These are phyloP conservation scores for Alviniconcha strummeri DNA, from an alignment of 2,888 invertebrate species.

Conservation along the genomic window DNA sequence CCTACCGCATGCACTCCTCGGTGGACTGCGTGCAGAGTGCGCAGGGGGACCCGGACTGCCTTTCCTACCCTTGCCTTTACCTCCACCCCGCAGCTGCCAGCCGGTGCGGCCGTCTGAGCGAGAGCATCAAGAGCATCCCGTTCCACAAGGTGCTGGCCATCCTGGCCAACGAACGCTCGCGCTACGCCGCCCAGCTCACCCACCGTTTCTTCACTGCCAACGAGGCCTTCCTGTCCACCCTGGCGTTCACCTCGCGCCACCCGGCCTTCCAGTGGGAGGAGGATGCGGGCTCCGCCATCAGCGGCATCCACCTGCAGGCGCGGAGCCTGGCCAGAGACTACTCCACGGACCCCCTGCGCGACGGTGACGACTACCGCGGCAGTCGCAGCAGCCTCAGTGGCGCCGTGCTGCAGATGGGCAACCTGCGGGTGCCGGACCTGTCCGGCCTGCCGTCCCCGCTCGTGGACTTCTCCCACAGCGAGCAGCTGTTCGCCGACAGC, in stretches of 20 bases:
- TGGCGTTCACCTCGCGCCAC: conserved; percentile 51
- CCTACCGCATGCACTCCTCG: conserved; percentile 43
- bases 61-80: conserved; percentile 27
- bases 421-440: conserved; percentile 66
- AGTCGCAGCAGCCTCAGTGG: conserved; percentile 63
- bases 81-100: conserved; percentile 40
- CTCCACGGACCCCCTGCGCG: conserved; percentile 46
- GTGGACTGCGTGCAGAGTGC: conserved; percentile 27
- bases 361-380: conserved; percentile 64
- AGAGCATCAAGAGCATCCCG: conserved; percentile 61
- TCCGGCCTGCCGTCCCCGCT: conserved; percentile 64
- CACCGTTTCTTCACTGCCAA: conserved; percentile 68
- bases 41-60: neutral
- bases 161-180: conserved; percentile 67
- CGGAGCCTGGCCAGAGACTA: conserved; percentile 23
- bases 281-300: conserved; percentile 35
- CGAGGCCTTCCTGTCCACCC: conserved; percentile 62
- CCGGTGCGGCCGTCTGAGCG: conserved; percentile 49
- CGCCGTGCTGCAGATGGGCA: conserved; percentile 62
- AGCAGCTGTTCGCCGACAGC: conserved; percentile 68
- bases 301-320: conserved; percentile 38
- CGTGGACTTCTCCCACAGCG: conserved; percentile 64
- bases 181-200: conserved; percentile 68
- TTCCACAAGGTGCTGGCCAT: conserved; percentile 65
- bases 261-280: conserved; percentile 62